Evolutionary conservation across 2,888 invertebrate species (phyloP).

Genomic region (Leistus spinibarbis): DNA sequence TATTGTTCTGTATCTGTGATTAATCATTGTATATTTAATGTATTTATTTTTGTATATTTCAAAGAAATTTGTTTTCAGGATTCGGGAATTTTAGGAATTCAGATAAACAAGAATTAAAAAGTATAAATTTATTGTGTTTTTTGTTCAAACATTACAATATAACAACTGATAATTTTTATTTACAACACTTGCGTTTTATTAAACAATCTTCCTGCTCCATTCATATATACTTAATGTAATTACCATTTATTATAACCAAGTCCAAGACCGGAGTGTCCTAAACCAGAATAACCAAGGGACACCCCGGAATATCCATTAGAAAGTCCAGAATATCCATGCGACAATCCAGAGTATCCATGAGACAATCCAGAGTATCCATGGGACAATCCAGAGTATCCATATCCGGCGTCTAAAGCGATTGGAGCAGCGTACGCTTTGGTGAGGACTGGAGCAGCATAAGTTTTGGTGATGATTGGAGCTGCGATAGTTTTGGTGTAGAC

Average conservation of each 20-base stretch:
- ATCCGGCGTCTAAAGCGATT: constrained; percentile 38
- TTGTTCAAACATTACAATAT: not conserved
- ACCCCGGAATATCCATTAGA: constrained; percentile 38
- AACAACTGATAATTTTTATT: not conserved
- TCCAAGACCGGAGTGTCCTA: constrained; percentile 11
- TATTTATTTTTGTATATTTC: not conserved
- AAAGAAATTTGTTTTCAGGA: not conserved
- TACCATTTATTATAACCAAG: not conserved
- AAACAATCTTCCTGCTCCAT: not conserved
- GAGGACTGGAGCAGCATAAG: constrained; percentile 13
- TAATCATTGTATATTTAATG: not conserved
- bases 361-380: constrained; percentile 37
- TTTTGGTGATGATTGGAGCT: constrained; percentile 39
- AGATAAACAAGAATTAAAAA: not conserved
- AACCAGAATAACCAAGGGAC: constrained; percentile 7
- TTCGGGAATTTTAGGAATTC: not conserved
- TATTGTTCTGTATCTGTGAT: not conserved
- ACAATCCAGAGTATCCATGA: constrained; percentile 35
- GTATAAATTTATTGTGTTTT: not conserved
- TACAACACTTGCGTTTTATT: not conserved
- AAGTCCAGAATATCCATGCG: constrained; percentile 13
- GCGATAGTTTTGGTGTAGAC: constrained; percentile 23
- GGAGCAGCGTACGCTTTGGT: constrained; percentile 28
- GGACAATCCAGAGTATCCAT: constrained; percentile 36
- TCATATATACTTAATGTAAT: not conserved